Percentiles rank a stretch among this genome's conserved stretches.
Evolutionary conservation across 2,797 vertebrate genomes (phyloP).

Genomic region (Rhinatrema bivittatum): DNA sequence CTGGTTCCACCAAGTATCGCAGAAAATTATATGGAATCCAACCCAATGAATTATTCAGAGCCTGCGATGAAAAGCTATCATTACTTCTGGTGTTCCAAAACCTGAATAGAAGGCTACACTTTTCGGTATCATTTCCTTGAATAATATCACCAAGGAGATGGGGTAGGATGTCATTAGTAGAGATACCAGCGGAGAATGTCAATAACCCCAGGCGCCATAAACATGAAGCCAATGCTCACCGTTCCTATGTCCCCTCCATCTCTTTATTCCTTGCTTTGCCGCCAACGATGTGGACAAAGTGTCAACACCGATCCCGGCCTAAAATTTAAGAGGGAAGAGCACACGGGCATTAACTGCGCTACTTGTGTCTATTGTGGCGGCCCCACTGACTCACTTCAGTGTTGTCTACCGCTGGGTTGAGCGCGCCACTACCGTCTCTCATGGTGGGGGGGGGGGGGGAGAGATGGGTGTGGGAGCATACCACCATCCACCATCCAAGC

Average conservation of each 20-base stretch:
- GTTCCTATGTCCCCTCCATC: constrained; percentile 41
- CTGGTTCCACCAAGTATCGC: constrained; percentile 66
- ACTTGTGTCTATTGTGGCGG: constrained; percentile 41
- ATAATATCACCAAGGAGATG: constrained; percentile 33
- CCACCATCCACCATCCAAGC: no score
- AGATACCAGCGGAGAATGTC: constrained; percentile 29
- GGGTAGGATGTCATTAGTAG: constrained; percentile 23
- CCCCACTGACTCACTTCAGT: no score
- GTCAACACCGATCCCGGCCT: constrained; percentile 61
- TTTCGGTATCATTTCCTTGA: constrained; percentile 58
- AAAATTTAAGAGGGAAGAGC: constrained; percentile 65
- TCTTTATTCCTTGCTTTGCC: no score
- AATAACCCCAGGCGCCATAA: constrained; percentile 33
- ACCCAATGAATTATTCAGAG: constrained; percentile 64
- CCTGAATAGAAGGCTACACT: constrained; percentile 62
- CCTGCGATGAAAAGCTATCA: constrained; percentile 62
- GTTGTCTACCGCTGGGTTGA: no score
- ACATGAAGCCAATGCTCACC: constrained; percentile 31
- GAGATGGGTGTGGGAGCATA: no score
- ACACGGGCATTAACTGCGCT: constrained; percentile 59
- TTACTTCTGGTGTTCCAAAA: constrained; percentile 63
- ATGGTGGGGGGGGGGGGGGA: no score
- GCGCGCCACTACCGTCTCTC: no score
- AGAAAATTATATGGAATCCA: constrained; percentile 60
- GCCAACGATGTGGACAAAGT: no score